Base-by-base conservation (phyloP, 2,888 invertebrate genomes). In the Blastobasis lacticolella region DNA sequence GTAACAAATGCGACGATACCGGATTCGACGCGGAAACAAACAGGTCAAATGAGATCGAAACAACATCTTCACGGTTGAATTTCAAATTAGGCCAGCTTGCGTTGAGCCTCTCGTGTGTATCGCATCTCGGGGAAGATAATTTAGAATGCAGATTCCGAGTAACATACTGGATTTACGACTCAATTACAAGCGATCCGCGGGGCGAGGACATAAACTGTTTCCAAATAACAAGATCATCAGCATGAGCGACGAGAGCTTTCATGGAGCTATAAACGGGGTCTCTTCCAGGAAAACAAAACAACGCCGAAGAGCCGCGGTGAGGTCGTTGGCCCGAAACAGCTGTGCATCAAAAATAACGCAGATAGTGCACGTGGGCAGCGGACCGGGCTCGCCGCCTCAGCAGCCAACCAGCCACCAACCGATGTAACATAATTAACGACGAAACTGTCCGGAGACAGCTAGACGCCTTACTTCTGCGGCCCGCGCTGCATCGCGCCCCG, bases 381-480 rank as follows among this genome's bases (percentile, higher is more conserved):
- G 52, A 49, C 10, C 46, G 50, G 40, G 44, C 40, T 46, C 52
- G 66, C 69, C 67, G 66, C 73, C 67, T 74, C 81, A 1, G 6
- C 40, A 71, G 72, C 69, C 75, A 81, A 72, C 78, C 68, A 67
- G 65, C 70, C 67, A 75, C 60, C 75, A 77, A 71, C 71, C 74
- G 72, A 70, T 75, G 69, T 73, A 71, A 79, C 69, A 77, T 84
- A 81, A 85, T 85, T 81, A 85, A 78, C 76, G 73, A 78, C 73
- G 63, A 84, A 84, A 85, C 81, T 83, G 80, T 67, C 68, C 77
- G 71, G 78, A 84, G 83, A 85, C 85, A 85, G 85, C 84, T 84
- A 85, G 78, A 61, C 81, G 85, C 75, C 82, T 84, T 81, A 85
- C 85, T 84, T 84, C 70, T 80, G 71, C 67, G 69, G 70, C 72